Evolutionary conservation across 2,113 vertebrate species (phyloP), one percentile per base, ranked within the genome.

Genomic region (Illadopsis cleaveri): DNA sequence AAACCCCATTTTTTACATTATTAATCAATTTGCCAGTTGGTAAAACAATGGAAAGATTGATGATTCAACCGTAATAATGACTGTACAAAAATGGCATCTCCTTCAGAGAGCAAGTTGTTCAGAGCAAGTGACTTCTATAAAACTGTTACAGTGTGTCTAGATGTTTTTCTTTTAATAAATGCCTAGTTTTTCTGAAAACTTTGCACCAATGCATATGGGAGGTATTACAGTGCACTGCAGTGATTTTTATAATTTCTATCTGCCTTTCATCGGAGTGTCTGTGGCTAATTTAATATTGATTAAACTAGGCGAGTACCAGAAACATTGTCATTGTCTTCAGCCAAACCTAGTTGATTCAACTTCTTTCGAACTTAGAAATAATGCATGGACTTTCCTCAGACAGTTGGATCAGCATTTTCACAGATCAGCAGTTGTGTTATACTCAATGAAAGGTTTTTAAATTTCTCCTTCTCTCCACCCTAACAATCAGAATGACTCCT

Each of bases 261-360:
- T 93, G 85, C 66, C 61, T 81, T 82, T 57, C 47, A 37, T 37
- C 69, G 23, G 13, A 1, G 13, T 61, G 12, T 58, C 42, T 76
- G 25, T 86, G 83, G 40, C 91, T 96, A 84, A 79, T 90, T 91
- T 97, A 45, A 56, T 54, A n/a, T 61, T 79, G 47, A 66, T 80
- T 89, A 65, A 90, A 50, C 19, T 54, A 56, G 40, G 22, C 4
- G 2, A 40, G 38, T 73, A 38, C 35, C 42, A 71, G 27, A 75
- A 75, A 66, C 10, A 33, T 6, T 30, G 23, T 65, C 33, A 54
- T 45, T 73, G 15, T 53, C 11, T 65, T 80, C 31, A 50, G 11
- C 42, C 10, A 71, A 71, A 64, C 53, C 17, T 56, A 33, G 9
- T 44, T 62, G 14, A 62, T 68, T 81, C 19, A 35, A 15, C 65